These are phyloP conservation scores for Cryptoblepharus egeriae DNA, from an alignment of 2,797 vertebrate genomes.

Conservation along the genomic window DNA sequence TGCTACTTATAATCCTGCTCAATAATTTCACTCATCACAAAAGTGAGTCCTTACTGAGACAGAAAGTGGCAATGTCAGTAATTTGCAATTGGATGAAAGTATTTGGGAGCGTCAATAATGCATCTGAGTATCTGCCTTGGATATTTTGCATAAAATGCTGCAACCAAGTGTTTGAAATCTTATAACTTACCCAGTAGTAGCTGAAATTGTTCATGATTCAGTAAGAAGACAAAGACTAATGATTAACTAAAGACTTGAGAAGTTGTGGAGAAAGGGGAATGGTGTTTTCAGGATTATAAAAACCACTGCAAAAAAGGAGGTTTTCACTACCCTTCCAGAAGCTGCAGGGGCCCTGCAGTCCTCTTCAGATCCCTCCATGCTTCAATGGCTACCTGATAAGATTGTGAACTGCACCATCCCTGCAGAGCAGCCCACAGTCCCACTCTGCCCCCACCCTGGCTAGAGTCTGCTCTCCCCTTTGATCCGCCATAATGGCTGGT, in stretches of 20 bases:
- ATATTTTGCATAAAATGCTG: neutral
- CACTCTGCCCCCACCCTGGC: no score
- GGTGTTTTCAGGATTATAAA: no score
- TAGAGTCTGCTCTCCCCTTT: no score
- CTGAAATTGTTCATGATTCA: neutral
- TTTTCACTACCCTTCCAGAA: no score
- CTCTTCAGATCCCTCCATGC: no score
- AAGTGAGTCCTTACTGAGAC: neutral
- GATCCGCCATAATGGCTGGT: no score
- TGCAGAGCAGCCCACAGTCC: no score
- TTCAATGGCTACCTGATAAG: no score
- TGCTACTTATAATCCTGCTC: neutral
- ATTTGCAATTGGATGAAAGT: constrained; percentile 3
- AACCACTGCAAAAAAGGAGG: no score
- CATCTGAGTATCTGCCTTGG: neutral
- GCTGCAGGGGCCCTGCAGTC: no score
- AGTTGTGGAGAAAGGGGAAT: no score
- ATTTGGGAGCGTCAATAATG: constrained; percentile 1
- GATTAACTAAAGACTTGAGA: neutral
- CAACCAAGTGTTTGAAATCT: neutral
- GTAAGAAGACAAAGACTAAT: neutral
- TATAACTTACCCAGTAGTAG: neutral
- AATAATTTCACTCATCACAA: constrained; percentile 8
- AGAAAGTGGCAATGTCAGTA: neutral
- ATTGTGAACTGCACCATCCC: no score